Conservation (phyloP, 2,888 invertebrate genomes). For the Prosapia bicincta region DNA sequence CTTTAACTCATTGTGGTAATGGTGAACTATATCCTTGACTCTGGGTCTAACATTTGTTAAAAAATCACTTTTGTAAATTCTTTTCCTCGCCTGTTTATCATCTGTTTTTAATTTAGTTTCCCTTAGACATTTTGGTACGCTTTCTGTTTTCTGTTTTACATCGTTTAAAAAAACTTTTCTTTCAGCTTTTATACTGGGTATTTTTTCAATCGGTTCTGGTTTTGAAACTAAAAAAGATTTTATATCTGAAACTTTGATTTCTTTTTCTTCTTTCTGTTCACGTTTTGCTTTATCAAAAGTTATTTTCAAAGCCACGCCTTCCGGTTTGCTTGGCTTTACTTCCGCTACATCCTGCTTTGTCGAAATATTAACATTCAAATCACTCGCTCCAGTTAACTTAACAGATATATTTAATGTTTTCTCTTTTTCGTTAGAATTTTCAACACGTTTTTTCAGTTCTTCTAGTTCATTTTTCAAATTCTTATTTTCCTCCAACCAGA, state of each 20-base stretch:
- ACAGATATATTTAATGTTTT: background rate
- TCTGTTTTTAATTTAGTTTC: background rate
- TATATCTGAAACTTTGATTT: background rate
- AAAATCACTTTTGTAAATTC: background rate
- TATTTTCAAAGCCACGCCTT: background rate
- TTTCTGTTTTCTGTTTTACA: background rate
- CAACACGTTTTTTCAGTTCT: background rate
- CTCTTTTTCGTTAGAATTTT: background rate
- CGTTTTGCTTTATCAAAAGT: background rate
- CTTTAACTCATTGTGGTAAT: background rate
- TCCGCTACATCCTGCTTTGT: background rate
- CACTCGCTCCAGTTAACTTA: background rate
- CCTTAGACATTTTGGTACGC: background rate
- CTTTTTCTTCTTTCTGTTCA: background rate
- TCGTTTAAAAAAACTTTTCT: background rate
- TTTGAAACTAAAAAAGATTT: background rate
- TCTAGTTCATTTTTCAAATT: background rate
- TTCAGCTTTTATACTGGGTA: background rate
- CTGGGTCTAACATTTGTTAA: background rate
- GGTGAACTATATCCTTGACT: background rate
- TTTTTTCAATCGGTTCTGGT: background rate
- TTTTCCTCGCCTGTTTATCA: background rate
- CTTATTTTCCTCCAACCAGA: background rate
- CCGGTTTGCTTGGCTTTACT: background rate
- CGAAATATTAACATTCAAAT: background rate